These are phyloP conservation scores for cattle (Bos taurus) DNA, from an alignment of 2,113 vertebrate genomes.

Conservation along the genomic window ARS-UCD2.0 NC_037330.1:48080501-48081000, in stretches of 20 bases:
- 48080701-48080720: not conserved
- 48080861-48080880: not conserved
- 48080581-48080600: not conserved
- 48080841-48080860: not conserved
- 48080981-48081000: not conserved
- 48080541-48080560: not conserved
- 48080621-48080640: not conserved
- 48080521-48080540: not conserved
- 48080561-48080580: not conserved
- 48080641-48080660: not conserved
- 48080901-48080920: not conserved
- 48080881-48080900: not conserved
- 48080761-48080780: not conserved
- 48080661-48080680: not conserved
- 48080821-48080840: not conserved
- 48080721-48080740: not conserved
- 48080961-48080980: not conserved
- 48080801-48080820: not conserved
- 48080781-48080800: not conserved
- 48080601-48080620: not conserved
- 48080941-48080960: not conserved
- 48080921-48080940: not conserved
- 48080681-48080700: not conserved
- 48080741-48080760: not conserved
- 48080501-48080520: not conserved